Evolutionary conservation across 2,113 vertebrate species (phyloP).

Genomic region (Arizona elegans): DNA sequence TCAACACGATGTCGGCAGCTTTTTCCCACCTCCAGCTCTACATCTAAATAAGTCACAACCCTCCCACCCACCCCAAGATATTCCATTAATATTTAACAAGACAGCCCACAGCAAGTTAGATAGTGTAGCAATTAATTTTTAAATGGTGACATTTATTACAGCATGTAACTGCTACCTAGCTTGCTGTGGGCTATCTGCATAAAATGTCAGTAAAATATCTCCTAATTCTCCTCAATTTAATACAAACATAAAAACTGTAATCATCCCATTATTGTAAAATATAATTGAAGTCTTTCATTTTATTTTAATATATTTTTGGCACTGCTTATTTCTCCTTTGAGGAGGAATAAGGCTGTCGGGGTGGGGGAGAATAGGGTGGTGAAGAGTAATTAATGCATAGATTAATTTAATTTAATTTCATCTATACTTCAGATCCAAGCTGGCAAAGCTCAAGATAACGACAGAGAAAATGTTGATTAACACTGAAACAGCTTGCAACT

Average conservation of each 20-base stretch:
- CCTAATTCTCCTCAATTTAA: constrained; percentile 64
- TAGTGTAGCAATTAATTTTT: constrained; percentile 71
- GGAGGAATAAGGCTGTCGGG: constrained; percentile 23
- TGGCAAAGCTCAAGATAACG: constrained; percentile 9
- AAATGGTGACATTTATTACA: constrained; percentile 72
- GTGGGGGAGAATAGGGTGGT: neutral
- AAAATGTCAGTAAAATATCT: constrained; percentile 71
- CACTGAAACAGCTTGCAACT: neutral
- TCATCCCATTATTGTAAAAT: constrained; percentile 65
- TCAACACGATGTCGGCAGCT: neutral
- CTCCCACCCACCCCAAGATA: constrained; percentile 49
- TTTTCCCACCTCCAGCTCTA: neutral
- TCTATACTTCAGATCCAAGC: constrained; percentile 35
- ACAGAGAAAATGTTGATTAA: neutral
- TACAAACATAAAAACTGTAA: constrained; percentile 58
- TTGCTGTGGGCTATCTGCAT: constrained; percentile 67
- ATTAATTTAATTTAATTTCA: constrained; percentile 59
- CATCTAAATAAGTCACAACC: constrained; percentile 61
- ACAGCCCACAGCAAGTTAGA: constrained; percentile 70
- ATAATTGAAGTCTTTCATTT: constrained; percentile 60
- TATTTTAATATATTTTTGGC: neutral
- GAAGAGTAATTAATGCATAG: constrained; percentile 59
- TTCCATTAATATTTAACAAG: constrained; percentile 67
- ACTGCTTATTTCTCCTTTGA: constrained; percentile 45
- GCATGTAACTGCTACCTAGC: constrained; percentile 65